Evolutionary conservation across 2,797 vertebrate genomes (phyloP), one percentile per base, ranked within the genome.

Genomic region (Scomberomorus guttatus): DNA sequence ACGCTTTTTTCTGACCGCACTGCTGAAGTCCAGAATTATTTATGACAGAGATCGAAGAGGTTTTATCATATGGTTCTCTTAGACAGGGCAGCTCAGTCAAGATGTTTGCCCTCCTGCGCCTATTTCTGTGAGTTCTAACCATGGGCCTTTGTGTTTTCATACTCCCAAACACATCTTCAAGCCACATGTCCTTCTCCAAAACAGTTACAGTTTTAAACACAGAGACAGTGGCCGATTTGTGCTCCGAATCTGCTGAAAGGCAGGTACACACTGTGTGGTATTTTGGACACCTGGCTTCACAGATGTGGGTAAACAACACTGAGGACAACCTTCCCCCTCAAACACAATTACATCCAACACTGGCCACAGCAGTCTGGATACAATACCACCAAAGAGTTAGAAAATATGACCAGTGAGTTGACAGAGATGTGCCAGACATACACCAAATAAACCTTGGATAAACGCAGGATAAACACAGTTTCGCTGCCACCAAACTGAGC

Each of bases 381-480:
- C 61, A 68, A 66, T n/a, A n/a, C 46, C 67, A 69, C 73, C 76
- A 65, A 84, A 79, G 69, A 79, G 56, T 55, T 27, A 14, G 54
- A 25, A 55, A 25, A 55, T 14, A 7, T 29, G 7, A 32, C 55
- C 2, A 18, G 46, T 50, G 18, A 11, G 46, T 20, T 50, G 79
- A 39, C 60, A 74, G 68, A 78, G 57, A 79, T 72, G 70, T 82
- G 64, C 78, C 69, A 81, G 66, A 84, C 77, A 42, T 54, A 71
- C 80, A 80, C 66, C 72, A 85, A 86, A 76, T 84, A 87, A 92
- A 84, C 71, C 62, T 46, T 56, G 75, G 75, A 85, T 86, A 72
- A 90, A 90, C 25, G 25, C 58, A 83, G 80, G 25, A 65, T 82
- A 90, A 91, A 91, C 84, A 83, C 10, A 74, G 75, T 83, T 84